Conservation (phyloP, 2,113 vertebrate genomes). For the Bubo bubo region DNA sequence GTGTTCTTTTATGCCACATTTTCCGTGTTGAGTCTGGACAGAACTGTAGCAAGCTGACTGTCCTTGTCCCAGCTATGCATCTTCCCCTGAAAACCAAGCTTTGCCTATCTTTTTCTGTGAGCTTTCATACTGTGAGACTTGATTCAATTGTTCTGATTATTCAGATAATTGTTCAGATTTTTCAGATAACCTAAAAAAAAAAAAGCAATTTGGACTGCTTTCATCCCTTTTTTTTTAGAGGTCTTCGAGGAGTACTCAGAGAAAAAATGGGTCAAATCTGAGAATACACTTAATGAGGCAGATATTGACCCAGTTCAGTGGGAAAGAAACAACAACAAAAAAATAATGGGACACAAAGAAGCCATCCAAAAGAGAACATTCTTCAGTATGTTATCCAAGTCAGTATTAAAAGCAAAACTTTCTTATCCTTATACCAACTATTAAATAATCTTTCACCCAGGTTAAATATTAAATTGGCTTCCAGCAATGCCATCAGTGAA, state of each 20-base stretch:
- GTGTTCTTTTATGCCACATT: not conserved
- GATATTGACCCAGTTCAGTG: not conserved
- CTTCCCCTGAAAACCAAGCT: no score
- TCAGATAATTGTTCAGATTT: not conserved
- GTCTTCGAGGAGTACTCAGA: not conserved
- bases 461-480: not conserved
- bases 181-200: not conserved
- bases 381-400: not conserved
- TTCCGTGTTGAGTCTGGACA: not conserved
- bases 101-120: rapidly evolving
- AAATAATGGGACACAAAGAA: not conserved
- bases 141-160: not conserved
- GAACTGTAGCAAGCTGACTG: not conserved
- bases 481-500: not conserved
- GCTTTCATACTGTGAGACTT: rapidly evolving
- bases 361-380: not conserved
- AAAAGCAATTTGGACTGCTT: not conserved
- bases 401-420: not conserved
- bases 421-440: not conserved
- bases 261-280: constrained; percentile 7
- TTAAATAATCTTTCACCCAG: not conserved
- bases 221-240: not conserved
- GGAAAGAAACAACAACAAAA: not conserved
- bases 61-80: rapidly evolving
- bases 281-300: not conserved